Evolutionary conservation across 2,797 vertebrate genomes (phyloP).

Genomic region (Peromyscus nudipes): DNA sequence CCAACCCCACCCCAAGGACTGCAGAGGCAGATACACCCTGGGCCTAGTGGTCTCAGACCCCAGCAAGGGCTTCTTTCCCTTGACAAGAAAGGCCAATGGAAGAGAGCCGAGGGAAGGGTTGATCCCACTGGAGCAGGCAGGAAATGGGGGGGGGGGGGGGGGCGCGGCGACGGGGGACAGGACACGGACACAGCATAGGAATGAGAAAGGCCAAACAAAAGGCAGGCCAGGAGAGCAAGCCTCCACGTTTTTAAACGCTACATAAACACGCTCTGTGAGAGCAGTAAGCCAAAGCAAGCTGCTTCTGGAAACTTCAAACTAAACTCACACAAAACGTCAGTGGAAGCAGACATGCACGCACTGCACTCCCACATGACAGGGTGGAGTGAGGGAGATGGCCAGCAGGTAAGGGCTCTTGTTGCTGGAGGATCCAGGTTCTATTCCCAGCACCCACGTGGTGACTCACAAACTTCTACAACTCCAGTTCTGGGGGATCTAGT

Average conservation of each 20-base stretch:
- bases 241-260: not conserved
- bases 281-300: not conserved
- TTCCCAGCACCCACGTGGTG: not conserved
- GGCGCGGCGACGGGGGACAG: not conserved
- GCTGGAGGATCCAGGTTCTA: not conserved
- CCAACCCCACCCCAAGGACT: not conserved
- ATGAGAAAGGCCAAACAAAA: slow-evolving; percentile 13
- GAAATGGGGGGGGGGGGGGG: not conserved
- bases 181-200: not conserved
- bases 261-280: not conserved
- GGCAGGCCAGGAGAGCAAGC: not conserved
- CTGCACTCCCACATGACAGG: not conserved
- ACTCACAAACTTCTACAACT: not conserved
- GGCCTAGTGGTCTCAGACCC: not conserved
- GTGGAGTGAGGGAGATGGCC: not conserved
- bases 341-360: not conserved
- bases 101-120: not conserved
- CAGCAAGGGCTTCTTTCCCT: not conserved
- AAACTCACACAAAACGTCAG: not conserved
- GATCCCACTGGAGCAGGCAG: not conserved
- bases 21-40: not conserved
- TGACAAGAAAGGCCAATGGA: not conserved
- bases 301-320: not conserved
- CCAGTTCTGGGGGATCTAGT: not conserved
- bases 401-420: not conserved